Evolutionary conservation across 2,888 invertebrate genomes (phyloP).

Genomic region (Heteropelma amictum): DNA sequence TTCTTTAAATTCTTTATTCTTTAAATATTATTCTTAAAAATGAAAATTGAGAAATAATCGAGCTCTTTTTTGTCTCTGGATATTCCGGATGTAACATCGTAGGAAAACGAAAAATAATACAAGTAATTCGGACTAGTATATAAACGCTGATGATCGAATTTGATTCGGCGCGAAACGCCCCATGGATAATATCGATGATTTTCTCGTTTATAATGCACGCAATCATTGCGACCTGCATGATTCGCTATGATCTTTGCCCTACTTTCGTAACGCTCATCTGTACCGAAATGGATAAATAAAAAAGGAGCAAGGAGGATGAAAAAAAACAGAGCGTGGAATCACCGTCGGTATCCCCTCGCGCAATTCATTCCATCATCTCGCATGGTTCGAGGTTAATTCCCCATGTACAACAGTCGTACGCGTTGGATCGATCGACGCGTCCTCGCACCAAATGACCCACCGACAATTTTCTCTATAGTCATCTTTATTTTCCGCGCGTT

Average conservation of each 20-base stretch:
- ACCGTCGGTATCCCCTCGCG: constrained; percentile 4
- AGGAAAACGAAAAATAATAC: too few relatives aligned
- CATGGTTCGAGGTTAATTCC: constrained; percentile 3
- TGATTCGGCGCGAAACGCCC: background rate
- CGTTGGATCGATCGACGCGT: constrained; percentile 7
- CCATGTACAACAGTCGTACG: constrained; percentile 13
- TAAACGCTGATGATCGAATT: too few relatives aligned
- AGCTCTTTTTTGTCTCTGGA: too few relatives aligned
- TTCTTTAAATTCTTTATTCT: too few relatives aligned
- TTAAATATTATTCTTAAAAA: too few relatives aligned
- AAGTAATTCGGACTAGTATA: too few relatives aligned
- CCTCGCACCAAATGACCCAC: background rate
- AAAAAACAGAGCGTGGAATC: background rate
- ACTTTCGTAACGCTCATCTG: constrained; percentile 38
- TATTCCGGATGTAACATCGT: too few relatives aligned
- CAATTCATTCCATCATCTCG: constrained; percentile 43
- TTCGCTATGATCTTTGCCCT: constrained; percentile 44
- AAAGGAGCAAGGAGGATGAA: background rate
- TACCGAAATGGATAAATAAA: constrained; percentile 32
- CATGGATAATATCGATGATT: background rate
- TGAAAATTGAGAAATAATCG: too few relatives aligned
- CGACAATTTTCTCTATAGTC: background rate
- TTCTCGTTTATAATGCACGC: constrained; percentile 13
- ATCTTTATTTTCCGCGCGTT: background rate
- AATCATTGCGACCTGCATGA: constrained; percentile 26